Percentiles rank a stretch among this genome's conserved stretches.
Evolutionary conservation across 1,140 invertebrate genomes (phyloP).

Genomic region (Dendroctonus valens): DNA sequence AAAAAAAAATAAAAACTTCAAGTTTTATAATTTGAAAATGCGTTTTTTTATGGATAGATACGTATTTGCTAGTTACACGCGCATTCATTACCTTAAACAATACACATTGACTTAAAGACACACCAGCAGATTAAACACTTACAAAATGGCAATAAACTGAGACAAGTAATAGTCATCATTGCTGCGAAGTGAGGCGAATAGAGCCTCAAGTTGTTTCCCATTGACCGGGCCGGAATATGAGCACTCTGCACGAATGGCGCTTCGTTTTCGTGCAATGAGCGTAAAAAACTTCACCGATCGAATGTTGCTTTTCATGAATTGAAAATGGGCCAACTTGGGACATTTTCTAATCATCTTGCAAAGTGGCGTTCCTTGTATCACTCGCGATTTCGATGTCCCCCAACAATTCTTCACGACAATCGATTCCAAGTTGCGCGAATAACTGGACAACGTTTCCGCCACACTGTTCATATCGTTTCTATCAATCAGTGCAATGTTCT

Average conservation of each 20-base stretch:
- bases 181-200: slow-evolving; percentile 13
- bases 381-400: slow-evolving; percentile 15
- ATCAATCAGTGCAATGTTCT: slow-evolving; percentile 22
- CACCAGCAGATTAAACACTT: too few relatives aligned
- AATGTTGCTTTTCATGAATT: slow-evolving; percentile 33
- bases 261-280: slow-evolving; percentile 12
- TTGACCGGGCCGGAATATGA: slow-evolving; percentile 29
- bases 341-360: slow-evolving; percentile 33
- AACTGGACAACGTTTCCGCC: slow-evolving; percentile 17
- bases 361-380: slow-evolving; percentile 22
- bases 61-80: too few relatives aligned
- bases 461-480: slow-evolving; percentile 35
- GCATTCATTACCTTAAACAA: too few relatives aligned
- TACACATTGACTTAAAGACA: too few relatives aligned
- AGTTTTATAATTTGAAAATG: too few relatives aligned
- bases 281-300: slow-evolving; percentile 36
- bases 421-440: slow-evolving; percentile 22
- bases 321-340: slow-evolving; percentile 25
- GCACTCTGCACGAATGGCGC: slow-evolving; percentile 7
- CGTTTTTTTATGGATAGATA: too few relatives aligned
- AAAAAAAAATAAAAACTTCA: too few relatives aligned
- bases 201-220: slow-evolving; percentile 23
- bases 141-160: too few relatives aligned
- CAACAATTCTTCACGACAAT: slow-evolving; percentile 35
- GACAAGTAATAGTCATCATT: slow-evolving; percentile 3